Evolutionary conservation across 1,140 invertebrate genomes (phyloP).

Genomic region (Drosophila prosaltans): DNA sequence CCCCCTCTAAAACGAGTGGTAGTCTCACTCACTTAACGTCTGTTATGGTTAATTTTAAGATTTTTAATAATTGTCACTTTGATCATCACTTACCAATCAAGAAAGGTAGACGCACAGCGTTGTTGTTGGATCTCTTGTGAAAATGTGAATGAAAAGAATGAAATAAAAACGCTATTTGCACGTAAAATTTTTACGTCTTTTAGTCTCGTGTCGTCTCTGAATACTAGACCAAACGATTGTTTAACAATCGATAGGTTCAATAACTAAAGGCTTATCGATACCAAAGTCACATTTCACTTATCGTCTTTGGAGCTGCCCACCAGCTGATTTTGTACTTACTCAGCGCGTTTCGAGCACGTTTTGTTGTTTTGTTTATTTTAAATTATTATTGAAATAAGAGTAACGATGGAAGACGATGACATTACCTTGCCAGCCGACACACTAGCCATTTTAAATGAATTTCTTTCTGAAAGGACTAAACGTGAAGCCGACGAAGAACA

Average conservation of each 20-base stretch:
- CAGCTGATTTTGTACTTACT: no score
- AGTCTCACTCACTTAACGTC: not conserved
- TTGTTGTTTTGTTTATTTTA: slow-evolving; percentile 15
- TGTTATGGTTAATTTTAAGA: not conserved
- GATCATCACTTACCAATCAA: not conserved
- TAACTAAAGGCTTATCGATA: not conserved
- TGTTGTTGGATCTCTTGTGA: slow-evolving; percentile 3
- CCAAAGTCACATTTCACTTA: no score
- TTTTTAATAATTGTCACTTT: not conserved
- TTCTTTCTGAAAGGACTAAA: slow-evolving; percentile 89
- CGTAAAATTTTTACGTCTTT: slow-evolving; percentile 7
- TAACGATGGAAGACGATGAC: slow-evolving; percentile 85
- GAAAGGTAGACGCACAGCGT: slow-evolving; percentile 3
- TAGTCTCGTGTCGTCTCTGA: slow-evolving; percentile 3
- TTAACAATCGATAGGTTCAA: not conserved
- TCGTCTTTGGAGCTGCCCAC: no score
- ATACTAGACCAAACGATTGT: no score
- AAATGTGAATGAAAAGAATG: slow-evolving; percentile 13
- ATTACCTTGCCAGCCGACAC: slow-evolving; percentile 88
- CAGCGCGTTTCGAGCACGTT: slow-evolving; percentile 29
- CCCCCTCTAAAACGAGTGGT: no score
- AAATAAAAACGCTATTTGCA: not conserved
- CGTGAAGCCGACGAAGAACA: slow-evolving; percentile 85
- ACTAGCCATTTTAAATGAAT: slow-evolving; percentile 91
- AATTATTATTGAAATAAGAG: not conserved